Conservation (phyloP, 2,113 vertebrate species). For the Triplophysa dalaica region DNA sequence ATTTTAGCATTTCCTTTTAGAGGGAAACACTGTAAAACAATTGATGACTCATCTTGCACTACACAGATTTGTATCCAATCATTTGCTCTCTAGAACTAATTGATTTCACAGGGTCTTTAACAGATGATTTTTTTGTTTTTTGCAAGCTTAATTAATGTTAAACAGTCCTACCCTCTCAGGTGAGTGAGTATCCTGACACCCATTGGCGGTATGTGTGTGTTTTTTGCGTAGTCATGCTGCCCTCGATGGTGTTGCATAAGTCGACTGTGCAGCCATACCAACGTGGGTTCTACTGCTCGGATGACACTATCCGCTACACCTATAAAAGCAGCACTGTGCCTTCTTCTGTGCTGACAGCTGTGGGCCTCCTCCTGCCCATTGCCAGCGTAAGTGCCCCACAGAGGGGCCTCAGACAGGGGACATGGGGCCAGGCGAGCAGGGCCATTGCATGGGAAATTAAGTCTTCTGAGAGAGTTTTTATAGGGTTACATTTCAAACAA, state of each 20-base stretch:
- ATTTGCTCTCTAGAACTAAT: no score
- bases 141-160: background rate
- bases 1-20: no score
- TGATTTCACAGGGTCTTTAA: no score
- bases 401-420: constrained; percentile 52
- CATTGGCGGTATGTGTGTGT: constrained; percentile 49
- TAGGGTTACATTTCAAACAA: background rate
- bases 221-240: constrained; percentile 74
- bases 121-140: background rate
- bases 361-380: constrained; percentile 78
- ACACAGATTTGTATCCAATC: no score
- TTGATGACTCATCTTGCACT: no score
- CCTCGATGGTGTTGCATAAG: constrained; percentile 74
- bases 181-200: constrained; percentile 40
- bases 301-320: constrained; percentile 74
- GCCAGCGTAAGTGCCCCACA: constrained; percentile 80
- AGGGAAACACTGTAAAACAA: no score
- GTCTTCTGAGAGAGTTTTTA: constrained; percentile 43
- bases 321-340: constrained; percentile 76
- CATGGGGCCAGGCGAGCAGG: constrained; percentile 47
- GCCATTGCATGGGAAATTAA: constrained; percentile 23
- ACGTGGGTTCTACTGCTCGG: constrained; percentile 79
- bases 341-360: constrained; percentile 78
- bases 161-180: constrained; percentile 40
- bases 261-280: constrained; percentile 82